Evolutionary conservation across 1,140 invertebrate species (phyloP), one percentile per base, ranked within the genome.

Genomic region (Micrasema minimum): DNA sequence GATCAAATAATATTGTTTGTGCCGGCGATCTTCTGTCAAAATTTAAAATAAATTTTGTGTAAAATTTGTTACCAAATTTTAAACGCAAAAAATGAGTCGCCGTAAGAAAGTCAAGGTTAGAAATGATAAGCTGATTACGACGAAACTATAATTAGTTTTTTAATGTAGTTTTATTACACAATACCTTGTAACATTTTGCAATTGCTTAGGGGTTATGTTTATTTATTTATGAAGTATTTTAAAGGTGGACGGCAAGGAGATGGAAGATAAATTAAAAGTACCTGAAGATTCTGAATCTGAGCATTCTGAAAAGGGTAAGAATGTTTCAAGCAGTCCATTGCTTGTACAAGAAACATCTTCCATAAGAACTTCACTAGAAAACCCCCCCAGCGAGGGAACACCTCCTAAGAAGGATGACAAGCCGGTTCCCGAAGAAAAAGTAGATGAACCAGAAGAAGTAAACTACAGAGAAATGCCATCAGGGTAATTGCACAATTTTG

Each of bases 241-340:
- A 74, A 72, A 91, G 89, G 85, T 90, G 70, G 90, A 91, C 76
- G 88, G 87, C 72, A 86, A 88, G 72, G 90, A 91, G 80, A 83
- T 89, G 76, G 89, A 90, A 76, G 89, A 90, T 68, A 90, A 90
- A 77, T 85, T 87, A 67, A 89, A 87, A 76, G 68, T 80, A 3
- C 89, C 89, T 66, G 89, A 90, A 76, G 89, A 90, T 77, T 88
- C 87, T 75, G 81, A 85, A 59, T 87, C 87, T 2, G 88, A 90
- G 76, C 85, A 85, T 43, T 87, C 86, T n/a, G 89, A 90, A 45
- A 90, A 87, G 78, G 86, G 82, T 61, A 90, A 90, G 79, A 79
- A 85, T 18, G 78, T 79, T 2, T 78, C 82, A 18, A 77, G 80
- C 53, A 86, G 81, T 72, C 85, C 79, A 5, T 77, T 74, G 16